phyloP scores from a whole-genome alignment of 2,113 vertebrate genomes.

The Bufo gargarizans region DNA sequence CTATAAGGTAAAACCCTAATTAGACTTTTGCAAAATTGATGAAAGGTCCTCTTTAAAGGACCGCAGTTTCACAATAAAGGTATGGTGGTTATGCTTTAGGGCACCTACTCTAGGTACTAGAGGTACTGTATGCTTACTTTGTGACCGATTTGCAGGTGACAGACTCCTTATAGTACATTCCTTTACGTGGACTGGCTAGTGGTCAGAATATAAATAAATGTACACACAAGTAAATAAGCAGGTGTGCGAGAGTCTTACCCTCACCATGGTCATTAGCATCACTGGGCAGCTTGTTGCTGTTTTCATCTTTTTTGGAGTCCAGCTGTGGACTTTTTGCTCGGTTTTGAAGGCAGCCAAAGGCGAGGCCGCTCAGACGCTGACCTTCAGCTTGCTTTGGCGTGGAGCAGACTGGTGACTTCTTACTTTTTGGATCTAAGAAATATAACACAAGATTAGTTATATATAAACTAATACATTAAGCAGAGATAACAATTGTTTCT shows the following conservation, averaged over 20 bases:
- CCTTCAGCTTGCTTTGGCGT: slow-evolving; percentile 79
- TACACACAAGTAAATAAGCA: background rate
- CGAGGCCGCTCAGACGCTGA: slow-evolving; percentile 89
- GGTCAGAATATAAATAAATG: background rate
- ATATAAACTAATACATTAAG: background rate
- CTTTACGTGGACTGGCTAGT: background rate
- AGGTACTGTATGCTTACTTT: no score
- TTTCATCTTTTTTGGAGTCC: slow-evolving; percentile 77
- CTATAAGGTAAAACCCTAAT: no score
- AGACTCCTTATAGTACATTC: background rate
- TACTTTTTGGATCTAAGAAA: slow-evolving; percentile 78
- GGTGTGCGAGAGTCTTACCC: slow-evolving; percentile 48
- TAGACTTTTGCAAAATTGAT: no score
- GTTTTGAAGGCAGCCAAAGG: slow-evolving; percentile 92
- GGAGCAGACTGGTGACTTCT: slow-evolving; percentile 64
- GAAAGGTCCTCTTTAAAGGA: no score
- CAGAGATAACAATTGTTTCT: no score
- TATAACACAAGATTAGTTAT: background rate
- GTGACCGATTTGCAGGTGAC: no score
- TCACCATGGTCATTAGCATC: slow-evolving; percentile 65
- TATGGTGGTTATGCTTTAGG: no score
- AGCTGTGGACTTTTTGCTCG: slow-evolving; percentile 85
- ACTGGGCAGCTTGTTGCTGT: slow-evolving; percentile 64
- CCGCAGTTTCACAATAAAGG: no score
- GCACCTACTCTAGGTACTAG: no score